Evolutionary conservation across 2,888 invertebrate species (phyloP), one percentile per base, ranked within the genome.

Genomic region (Baccha elongata): DNA sequence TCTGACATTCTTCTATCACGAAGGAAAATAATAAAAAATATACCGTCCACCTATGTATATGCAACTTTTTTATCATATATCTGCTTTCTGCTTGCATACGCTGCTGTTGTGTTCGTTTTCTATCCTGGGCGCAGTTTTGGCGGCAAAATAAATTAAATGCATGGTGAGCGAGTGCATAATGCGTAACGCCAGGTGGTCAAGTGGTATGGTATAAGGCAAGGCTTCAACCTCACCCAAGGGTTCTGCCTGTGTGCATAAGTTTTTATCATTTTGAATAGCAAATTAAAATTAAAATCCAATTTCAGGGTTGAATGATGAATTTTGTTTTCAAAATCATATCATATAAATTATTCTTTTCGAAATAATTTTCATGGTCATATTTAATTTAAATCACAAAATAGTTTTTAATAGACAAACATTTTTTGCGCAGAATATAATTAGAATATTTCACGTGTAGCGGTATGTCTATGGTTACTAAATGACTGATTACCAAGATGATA

Each of bases 131-230:
- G 55, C 42, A 29, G 21, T 69, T 55, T 69, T 32, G 55, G 69
- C 69, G 55, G 44, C 32, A 42, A 40, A 32, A 21, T 13, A 40
- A 32, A 21, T 13, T 4, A 10, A 48, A 46, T 35, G 44, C 55
- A 40, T 58, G 23, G 23, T 58, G 15, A 37, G 13, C 37, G 64
- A 69, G 69, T 58, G 69, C 71, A 71, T 50, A 37, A 60, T 60
- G 71, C 60, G 71, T 48, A 40, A 60, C 48, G 44, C 73, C 73
- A 74, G 73, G 65, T 74, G 73, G 73, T 65, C 65, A 58, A 74
- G 73, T 65, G 55, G 55, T 40, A 2, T 40, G 55, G 15, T 23
- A 58, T 40, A 2, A 58, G 55, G 15, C 40, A 58, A 58, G 29
- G 67, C 32, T 13, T 53, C 40, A 53, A 48, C 37, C 13, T 40